A percentile compares a stretch with the other conserved stretches of the same genome.
Evolutionary conservation across 2,797 vertebrate species (phyloP).

Genomic region (Psittacula derbiana): DNA sequence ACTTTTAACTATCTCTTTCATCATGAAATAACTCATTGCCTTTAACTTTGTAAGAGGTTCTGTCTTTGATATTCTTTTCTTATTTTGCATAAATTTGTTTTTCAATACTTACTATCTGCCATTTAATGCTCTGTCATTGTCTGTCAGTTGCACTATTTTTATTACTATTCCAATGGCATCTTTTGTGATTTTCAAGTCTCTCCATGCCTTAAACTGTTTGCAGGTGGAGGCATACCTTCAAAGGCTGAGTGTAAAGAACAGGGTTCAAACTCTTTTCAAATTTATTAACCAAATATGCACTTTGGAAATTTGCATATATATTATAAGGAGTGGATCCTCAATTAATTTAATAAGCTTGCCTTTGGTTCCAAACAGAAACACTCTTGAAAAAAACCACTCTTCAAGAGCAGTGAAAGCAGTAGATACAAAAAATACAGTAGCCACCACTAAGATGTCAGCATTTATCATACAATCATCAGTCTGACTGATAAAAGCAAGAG

Average conservation of each 20-base stretch:
- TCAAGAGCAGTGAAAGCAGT: constrained; percentile 11
- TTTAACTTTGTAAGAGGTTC: constrained; percentile 55
- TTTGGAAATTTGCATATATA: constrained; percentile 50
- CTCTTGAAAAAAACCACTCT: neutral
- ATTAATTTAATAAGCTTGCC: constrained; percentile 26
- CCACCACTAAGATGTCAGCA: neutral
- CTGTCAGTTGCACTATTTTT: constrained; percentile 53
- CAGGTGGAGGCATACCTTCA: neutral
- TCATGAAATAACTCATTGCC: constrained; percentile 41
- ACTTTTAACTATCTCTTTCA: constrained; percentile 55
- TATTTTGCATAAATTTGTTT: constrained; percentile 68
- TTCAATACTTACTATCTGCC: constrained; percentile 39
- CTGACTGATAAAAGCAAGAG: neutral
- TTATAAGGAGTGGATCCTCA: neutral
- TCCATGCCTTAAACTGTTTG: neutral
- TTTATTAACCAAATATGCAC: constrained; percentile 1
- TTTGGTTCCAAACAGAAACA: constrained; percentile 16
- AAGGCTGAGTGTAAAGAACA: constrained; percentile 20
- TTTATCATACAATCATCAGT: neutral
- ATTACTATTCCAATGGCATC: constrained; percentile 7
- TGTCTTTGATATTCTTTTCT: constrained; percentile 63
- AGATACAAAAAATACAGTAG: neutral
- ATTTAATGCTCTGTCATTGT: constrained; percentile 51
- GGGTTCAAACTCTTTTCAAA: neutral
- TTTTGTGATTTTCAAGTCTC: constrained; percentile 39